phyloP scores from a whole-genome alignment of 2,113 vertebrate species.

The Cyprinodon tularosa region DNA sequence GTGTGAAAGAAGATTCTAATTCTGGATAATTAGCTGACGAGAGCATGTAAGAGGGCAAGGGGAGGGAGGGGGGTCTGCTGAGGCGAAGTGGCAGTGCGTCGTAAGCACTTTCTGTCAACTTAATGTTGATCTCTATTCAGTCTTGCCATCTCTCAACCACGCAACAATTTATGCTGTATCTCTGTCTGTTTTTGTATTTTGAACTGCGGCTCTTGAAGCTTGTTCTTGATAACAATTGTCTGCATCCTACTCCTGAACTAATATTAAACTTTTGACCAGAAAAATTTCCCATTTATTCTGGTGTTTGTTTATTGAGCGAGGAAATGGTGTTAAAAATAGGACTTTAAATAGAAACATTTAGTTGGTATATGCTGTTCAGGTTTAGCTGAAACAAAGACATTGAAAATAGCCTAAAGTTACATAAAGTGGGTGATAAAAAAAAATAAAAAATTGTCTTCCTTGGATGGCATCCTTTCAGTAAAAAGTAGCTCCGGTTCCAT shows the following conservation, averaged over 20 bases:
- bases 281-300: background rate
- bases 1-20: conserved; percentile 86
- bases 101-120: conserved; percentile 79
- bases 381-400: background rate
- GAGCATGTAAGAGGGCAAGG: conserved; percentile 16
- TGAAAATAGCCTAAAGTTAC: background rate
- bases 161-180: conserved; percentile 31
- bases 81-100: conserved; percentile 73
- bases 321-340: background rate
- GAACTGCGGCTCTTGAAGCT: conserved; percentile 37
- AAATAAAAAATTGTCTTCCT: background rate
- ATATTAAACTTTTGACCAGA: background rate
- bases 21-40: conserved; percentile 84
- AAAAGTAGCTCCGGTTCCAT: too few relatives aligned
- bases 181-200: conserved; percentile 14
- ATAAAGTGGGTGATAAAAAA: too few relatives aligned
- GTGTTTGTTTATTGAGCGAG: background rate
- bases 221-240: conserved; percentile 43
- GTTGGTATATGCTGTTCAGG: background rate
- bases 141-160: conserved; percentile 25
- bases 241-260: conserved; percentile 3
- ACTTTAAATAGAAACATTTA: background rate
- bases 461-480: background rate
- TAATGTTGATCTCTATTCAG: conserved; percentile 58
- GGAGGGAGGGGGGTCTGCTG: conserved; percentile 34